Evolutionary conservation across 2,113 vertebrate species (phyloP), one percentile per base, ranked within the genome.

Genomic region (Terrapene triunguis): DNA sequence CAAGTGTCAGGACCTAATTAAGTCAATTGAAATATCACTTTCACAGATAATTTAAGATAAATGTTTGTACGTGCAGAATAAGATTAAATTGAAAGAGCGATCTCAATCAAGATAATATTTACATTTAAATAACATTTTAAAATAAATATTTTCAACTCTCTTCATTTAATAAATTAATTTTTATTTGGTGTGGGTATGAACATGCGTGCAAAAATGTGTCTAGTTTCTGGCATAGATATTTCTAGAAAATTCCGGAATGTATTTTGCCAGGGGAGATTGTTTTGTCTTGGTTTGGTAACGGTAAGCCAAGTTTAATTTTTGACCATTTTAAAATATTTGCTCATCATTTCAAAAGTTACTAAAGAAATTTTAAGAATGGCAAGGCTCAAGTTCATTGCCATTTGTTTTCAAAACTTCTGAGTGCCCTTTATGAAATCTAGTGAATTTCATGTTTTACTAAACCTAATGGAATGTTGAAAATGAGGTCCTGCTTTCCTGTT

Each of bases 31-130:
- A 96, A 90, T 54, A 94, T 32, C 57, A 94, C 51, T 86, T 96
- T 89, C 83, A 91, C 94, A 96, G 96, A 93, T 86, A 87, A 95
- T 94, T 96, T 82, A 76, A 95, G 96, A 95, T 95, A 96, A 95
- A 92, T 87, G 84, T 84, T 92, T 89, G 92, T 94, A 89, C 84
- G 89, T 3, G 47, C 55, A 89, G 59, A 95, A 94, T 89, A 87
- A 85, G 94, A 80, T 90, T 84, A 80, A 72, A 84, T 13, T 96
- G 84, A 95, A 95, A 87, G 82, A 47, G 80, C 3, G 50, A 90
- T 84, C 92, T 72, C 62, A 44, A 51, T 95, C 59, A 85, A 84
- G 94, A 94, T 92, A 96, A 96, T 92, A 48, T 90, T 44, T 89
- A 80, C 78, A 85, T 51, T 65, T 90, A 94, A 89, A 92, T 96